Conservation (phyloP, 30 jellyfish, hydroid and myxozoan genomes). For the Catostylus mosaicus region DNA sequence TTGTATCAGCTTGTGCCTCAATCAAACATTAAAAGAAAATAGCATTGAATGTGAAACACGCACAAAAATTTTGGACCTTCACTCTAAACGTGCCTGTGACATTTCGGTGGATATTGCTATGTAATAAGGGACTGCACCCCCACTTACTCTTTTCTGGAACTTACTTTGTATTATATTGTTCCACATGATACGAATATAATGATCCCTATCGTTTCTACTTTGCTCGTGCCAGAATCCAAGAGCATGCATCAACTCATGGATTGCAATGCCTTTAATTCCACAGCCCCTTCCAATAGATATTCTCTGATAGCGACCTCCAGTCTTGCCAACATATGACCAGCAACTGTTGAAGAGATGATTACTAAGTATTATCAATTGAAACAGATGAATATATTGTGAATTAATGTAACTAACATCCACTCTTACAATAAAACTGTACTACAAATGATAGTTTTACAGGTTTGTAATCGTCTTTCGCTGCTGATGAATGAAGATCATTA, state of each 20-base stretch:
- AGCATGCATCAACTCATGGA: conserved; percentile 59
- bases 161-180: conserved; percentile 14
- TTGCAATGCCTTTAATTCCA: conserved; percentile 40
- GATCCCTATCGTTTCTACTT: too few species aligned
- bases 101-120: background rate
- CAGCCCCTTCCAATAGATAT: conserved; percentile 42
- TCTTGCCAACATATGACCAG: conserved; percentile 42
- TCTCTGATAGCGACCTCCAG: background rate
- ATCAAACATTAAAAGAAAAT: too few species aligned
- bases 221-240: conserved; percentile 54
- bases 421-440: too few species aligned
- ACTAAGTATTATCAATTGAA: too few species aligned
- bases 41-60: too few species aligned
- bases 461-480: too few species aligned
- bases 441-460: background rate
- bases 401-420: too few species aligned
- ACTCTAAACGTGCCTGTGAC: background rate
- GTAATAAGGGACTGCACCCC: background rate
- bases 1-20: too few species aligned
- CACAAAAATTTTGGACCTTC: too few species aligned
- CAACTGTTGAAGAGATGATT: conserved; percentile 8
- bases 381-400: too few species aligned
- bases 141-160: too few species aligned
- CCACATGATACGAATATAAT: conserved; percentile 6
- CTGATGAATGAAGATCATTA: too few species aligned